Percentiles rank a stretch among this genome's conserved stretches.
Conservation (phyloP, 1,140 invertebrate genomes). For the Sycophaga agraensis region DNA sequence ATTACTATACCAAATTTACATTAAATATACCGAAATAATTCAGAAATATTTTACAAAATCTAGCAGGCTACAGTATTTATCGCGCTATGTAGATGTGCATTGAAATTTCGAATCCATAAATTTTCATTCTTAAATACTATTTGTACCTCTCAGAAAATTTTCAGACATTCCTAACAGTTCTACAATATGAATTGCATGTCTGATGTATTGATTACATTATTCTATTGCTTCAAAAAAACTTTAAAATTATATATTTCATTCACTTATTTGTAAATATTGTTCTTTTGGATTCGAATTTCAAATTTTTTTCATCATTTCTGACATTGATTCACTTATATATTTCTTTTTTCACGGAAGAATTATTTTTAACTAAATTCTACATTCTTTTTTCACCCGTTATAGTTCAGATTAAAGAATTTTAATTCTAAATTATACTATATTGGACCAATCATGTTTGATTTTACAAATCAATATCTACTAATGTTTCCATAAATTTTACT, state of each 20-base stretch:
- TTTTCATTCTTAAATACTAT: constrained; percentile 50
- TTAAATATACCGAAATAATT: neutral
- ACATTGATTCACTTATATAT: constrained; percentile 14
- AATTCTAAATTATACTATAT: constrained; percentile 19
- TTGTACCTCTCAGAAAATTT: constrained; percentile 56
- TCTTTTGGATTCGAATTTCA: constrained; percentile 38
- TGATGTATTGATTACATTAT: constrained; percentile 22
- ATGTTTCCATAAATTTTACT: neutral
- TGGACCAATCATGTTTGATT: constrained; percentile 21
- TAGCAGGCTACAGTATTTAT: constrained; percentile 24
- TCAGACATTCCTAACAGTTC: constrained; percentile 27
- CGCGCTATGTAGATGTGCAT: constrained; percentile 32
- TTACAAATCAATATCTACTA: constrained; percentile 4
- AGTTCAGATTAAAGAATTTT: constrained; percentile 22
- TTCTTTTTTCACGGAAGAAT: constrained; percentile 13
- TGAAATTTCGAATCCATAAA: constrained; percentile 46
- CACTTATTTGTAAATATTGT: constrained; percentile 22
- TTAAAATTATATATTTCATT: constrained; percentile 2
- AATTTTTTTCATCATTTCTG: constrained; percentile 30
- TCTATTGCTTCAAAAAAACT: constrained; percentile 2
- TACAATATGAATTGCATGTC: constrained; percentile 21
- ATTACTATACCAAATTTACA: no score
- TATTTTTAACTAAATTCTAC: constrained; percentile 13
- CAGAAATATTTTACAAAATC: constrained; percentile 22
- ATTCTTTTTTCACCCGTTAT: constrained; percentile 1